Base-by-base conservation (phyloP, 2,113 vertebrate species). In the Apus apus region DNA sequence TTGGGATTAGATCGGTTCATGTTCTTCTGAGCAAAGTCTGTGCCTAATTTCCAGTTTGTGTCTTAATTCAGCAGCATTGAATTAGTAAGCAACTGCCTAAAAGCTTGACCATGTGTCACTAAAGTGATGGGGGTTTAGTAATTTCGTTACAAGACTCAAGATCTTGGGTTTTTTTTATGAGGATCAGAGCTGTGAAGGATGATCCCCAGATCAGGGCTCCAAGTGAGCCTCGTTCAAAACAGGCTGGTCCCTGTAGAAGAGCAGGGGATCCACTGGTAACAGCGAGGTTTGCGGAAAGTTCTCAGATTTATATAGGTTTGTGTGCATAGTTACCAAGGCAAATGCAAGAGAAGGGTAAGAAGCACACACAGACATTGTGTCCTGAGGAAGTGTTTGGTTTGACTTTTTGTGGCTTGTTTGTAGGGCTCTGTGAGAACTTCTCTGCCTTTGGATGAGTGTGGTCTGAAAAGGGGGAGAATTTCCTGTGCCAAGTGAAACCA, bases 81-180 rank as follows among this genome's bases (percentile, higher is more conserved):
- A 26, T 34, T 48, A 26, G 23, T n/a, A n/a, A 38, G 9, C 6
- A n/a, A 9, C 15, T 40, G 40, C 53, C 26, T 53, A 5, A 66
- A 65, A 82, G 36, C 22, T 68, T 36, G 26, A 43, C 6, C 1
- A 2, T 0, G 1, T 18, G 25, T 27, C 22, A 3, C 29, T 61
- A 0, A 53, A 53, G 19, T 9, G 43, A 10, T 7, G 15, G 46
- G 5, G 4, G 45, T 20, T 84, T n/a, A 23, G 29, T 25, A 8
- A 8, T 6, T 34, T 61, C 38, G 76, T 43, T 40, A 60, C n/a
- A 43, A 60, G 54, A 22, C 38, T 30, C 15, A 57, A 25, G 60
- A 13, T 32, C 6, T 66, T 40, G 60, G 23, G 15, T 60, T 73
- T 50, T 34, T 29, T 60, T 15, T n/a, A 1, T 9, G 17, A 54